Evolutionary conservation across 2,797 vertebrate genomes (phyloP).

Genomic region (Discoglossus pictus): DNA sequence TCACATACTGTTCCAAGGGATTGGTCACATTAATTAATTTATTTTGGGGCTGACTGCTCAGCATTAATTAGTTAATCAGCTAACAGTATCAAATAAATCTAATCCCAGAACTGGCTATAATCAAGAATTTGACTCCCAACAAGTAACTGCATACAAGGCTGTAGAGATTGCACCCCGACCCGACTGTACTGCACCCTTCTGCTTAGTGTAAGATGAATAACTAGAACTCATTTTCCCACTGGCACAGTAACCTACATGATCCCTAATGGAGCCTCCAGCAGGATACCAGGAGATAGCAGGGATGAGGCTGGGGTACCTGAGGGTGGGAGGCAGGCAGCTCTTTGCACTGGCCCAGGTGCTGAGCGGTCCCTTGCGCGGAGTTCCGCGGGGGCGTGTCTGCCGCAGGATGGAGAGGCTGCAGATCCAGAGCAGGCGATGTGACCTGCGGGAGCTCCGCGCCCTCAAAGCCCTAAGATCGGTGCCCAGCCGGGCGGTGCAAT

Average conservation of each 20-base stretch:
- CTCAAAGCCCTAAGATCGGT: slow-evolving; percentile 67
- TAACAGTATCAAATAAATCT: too few relatives aligned
- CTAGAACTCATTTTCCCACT: too few relatives aligned
- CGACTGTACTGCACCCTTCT: too few relatives aligned
- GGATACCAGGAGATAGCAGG: slow-evolving; percentile 65
- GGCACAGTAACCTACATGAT: slow-evolving; percentile 26
- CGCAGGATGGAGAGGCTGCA: slow-evolving; percentile 64
- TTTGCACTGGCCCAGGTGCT: slow-evolving; percentile 68
- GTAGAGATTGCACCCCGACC: too few relatives aligned
- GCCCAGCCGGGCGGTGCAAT: slow-evolving; percentile 63
- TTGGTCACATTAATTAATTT: too few relatives aligned
- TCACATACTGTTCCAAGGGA: too few relatives aligned
- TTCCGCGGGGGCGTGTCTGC: slow-evolving; percentile 65
- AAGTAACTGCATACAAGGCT: too few relatives aligned
- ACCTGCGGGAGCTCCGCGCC: slow-evolving; percentile 62
- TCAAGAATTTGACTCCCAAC: too few relatives aligned
- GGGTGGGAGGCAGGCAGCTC: slow-evolving; percentile 63
- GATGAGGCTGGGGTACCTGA: slow-evolving; percentile 66
- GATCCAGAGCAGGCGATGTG: slow-evolving; percentile 67
- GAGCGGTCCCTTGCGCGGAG: slow-evolving; percentile 61
- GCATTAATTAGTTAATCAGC: too few relatives aligned
- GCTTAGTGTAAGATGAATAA: too few relatives aligned
- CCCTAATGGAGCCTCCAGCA: slow-evolving; percentile 52
- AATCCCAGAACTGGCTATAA: too few relatives aligned
- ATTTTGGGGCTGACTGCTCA: too few relatives aligned